Percentiles rank a stretch among this genome's conserved stretches.
Conservation (phyloP, 2,888 invertebrate genomes). For the Polietes domitor region DNA sequence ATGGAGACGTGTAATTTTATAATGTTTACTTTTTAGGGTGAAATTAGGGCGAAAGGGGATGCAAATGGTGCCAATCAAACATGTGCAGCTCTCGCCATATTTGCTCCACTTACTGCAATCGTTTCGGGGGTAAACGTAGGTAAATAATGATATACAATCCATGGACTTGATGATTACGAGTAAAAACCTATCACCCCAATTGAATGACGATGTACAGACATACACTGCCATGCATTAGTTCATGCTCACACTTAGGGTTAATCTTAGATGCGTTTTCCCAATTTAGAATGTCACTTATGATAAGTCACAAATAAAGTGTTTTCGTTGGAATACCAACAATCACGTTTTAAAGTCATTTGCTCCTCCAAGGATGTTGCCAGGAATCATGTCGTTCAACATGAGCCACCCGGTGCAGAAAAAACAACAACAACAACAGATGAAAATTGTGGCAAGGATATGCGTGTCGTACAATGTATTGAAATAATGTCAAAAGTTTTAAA, state of each 20-base stretch:
- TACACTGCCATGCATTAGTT: not conserved
- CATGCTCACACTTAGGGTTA: not conserved
- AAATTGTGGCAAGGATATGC: not conserved
- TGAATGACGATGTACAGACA: no score
- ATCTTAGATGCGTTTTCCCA: not conserved
- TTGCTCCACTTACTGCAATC: no score
- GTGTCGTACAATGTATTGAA: slow-evolving; percentile 47
- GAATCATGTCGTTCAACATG: not conserved
- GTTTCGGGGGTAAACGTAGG: no score
- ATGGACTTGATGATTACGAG: no score
- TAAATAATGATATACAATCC: no score
- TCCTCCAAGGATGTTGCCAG: not conserved
- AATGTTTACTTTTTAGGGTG: no score
- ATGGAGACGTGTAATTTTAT: no score
- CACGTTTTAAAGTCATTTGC: not conserved
- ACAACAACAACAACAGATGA: not conserved
- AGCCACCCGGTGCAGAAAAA: not conserved
- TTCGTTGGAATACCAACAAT: not conserved
- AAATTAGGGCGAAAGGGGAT: no score
- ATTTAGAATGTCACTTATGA: not conserved
- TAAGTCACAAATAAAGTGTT: not conserved
- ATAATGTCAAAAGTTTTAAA: slow-evolving; percentile 59
- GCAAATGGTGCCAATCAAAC: no score
- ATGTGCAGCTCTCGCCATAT: no score
- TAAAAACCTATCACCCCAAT: no score